These are phyloP conservation scores for Ambastaia sidthimunki DNA, from an alignment of 2,797 vertebrate species.

Conservation along the genomic window DNA sequence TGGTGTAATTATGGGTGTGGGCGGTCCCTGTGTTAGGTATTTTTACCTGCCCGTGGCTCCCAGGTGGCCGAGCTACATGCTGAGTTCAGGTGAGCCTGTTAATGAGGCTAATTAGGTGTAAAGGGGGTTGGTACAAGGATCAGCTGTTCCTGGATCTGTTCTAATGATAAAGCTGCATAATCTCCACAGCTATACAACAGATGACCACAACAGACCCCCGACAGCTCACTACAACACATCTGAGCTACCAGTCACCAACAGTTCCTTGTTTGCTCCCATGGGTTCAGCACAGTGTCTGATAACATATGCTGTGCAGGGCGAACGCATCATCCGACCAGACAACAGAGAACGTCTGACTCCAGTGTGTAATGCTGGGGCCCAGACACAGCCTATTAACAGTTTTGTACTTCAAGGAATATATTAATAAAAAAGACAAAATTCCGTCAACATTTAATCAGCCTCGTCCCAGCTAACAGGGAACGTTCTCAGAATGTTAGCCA, in stretches of 20 bases:
- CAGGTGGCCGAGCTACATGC: constrained; percentile 80
- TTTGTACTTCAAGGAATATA: too few relatives aligned
- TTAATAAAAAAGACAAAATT: too few relatives aligned
- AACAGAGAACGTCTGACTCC: neutral
- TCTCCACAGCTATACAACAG: constrained; percentile 87
- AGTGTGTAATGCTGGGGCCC: neutral
- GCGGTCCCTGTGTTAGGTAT: constrained; percentile 85
- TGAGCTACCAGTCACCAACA: constrained; percentile 65
- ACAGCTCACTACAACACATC: constrained; percentile 69
- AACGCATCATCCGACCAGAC: constrained; percentile 39
- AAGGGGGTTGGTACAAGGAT: constrained; percentile 89
- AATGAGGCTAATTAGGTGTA: constrained; percentile 97
- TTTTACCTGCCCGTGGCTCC: constrained; percentile 81
- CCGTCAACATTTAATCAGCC: too few relatives aligned
- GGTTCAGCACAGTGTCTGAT: constrained; percentile 15
- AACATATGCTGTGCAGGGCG: constrained; percentile 42
- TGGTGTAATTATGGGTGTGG: constrained; percentile 84
- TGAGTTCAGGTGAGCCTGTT: constrained; percentile 86
- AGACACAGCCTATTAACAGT: neutral
- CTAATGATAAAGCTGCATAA: constrained; percentile 95
- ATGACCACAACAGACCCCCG: constrained; percentile 83
- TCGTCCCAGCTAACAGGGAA: too few relatives aligned
- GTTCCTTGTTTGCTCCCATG: constrained; percentile 19
- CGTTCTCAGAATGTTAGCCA: too few relatives aligned
- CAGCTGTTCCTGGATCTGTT: constrained; percentile 88